phyloP scores from a whole-genome alignment of 1,140 invertebrate species.

The Tetranychus cinnabarinus region DNA sequence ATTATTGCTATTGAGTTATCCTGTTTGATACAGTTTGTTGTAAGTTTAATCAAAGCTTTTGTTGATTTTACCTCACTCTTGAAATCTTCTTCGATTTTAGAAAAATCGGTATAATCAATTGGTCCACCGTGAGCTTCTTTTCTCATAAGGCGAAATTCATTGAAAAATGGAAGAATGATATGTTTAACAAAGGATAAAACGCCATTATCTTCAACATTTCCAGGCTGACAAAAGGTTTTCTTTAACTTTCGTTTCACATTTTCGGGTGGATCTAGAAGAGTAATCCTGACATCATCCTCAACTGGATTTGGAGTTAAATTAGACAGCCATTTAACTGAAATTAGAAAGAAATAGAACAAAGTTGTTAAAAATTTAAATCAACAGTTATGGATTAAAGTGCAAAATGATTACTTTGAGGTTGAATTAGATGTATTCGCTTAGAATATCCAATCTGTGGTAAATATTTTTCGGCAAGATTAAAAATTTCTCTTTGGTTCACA shows the following conservation, averaged over 20 bases:
- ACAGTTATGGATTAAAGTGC: not conserved
- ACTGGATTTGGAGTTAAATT: conserved; percentile 92
- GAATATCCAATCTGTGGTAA: conserved; percentile 72
- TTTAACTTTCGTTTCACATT: conserved; percentile 87
- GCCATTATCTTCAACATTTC: conserved; percentile 84
- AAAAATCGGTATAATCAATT: conserved; percentile 41
- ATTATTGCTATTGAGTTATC: too few relatives aligned
- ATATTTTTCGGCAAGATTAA: conserved; percentile 94
- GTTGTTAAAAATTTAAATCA: conserved; percentile 1
- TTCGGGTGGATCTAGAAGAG: conserved; percentile 66
- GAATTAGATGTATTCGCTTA: conserved; percentile 93
- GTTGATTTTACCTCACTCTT: conserved; percentile 22
- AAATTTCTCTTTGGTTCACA: conserved; percentile 96
- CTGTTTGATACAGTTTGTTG: too few relatives aligned
- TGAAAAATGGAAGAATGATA: conserved; percentile 67
- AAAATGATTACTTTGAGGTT: conserved; percentile 66
- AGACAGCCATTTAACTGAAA: conserved; percentile 30
- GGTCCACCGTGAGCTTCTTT: conserved; percentile 39
- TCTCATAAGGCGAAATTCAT: conserved; percentile 26
- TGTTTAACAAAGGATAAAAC: conserved; percentile 79
- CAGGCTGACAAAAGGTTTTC: conserved; percentile 92
- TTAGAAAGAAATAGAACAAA: not conserved
- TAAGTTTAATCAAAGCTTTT: too few relatives aligned
- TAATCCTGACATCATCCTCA: conserved; percentile 95
- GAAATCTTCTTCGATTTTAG: conserved; percentile 32